Percentiles rank a stretch among this genome's conserved stretches.
phyloP scores from a whole-genome alignment of 2,797 vertebrate genomes.

The Megalops cyprinoides region DNA sequence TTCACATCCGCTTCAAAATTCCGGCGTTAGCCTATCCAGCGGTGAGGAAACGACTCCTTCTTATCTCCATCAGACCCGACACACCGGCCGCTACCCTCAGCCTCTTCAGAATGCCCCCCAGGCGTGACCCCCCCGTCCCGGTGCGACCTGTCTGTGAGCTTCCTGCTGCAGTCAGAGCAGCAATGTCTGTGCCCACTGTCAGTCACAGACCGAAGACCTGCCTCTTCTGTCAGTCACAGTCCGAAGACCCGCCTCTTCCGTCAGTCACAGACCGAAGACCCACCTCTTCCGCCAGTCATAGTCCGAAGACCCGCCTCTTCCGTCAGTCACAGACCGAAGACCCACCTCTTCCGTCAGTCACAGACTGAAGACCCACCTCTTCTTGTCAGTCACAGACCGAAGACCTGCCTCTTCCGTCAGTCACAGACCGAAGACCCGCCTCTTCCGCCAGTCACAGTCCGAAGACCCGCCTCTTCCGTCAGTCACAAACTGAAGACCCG shows the following conservation, averaged over 20 bases:
- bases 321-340: conserved; percentile 16
- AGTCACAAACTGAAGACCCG: conserved; percentile 33
- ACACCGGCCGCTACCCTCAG: too few relatives aligned
- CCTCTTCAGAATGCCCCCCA: too few relatives aligned
- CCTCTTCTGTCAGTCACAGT: neutral
- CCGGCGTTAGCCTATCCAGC: too few relatives aligned
- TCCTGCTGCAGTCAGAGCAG: too few relatives aligned
- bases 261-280: conserved; percentile 7
- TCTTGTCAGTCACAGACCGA: conserved; percentile 29
- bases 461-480: conserved; percentile 15
- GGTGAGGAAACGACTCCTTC: too few relatives aligned
- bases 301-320: neutral
- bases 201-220: too few relatives aligned
- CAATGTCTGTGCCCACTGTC: too few relatives aligned
- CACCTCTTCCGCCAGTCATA: conserved; percentile 1
- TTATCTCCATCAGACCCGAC: too few relatives aligned
- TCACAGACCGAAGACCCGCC: neutral
- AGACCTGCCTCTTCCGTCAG: conserved; percentile 1
- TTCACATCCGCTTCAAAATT: too few relatives aligned
- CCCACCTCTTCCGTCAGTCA: neutral
- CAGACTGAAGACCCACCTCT: neutral
- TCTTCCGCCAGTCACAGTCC: conserved; percentile 10
- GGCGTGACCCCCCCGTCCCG: too few relatives aligned
- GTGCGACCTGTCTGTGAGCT: too few relatives aligned
- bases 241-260: neutral